These are phyloP conservation scores for Mobula birostris DNA, from an alignment of 2,113 vertebrate genomes.

Conservation along the genomic window DNA sequence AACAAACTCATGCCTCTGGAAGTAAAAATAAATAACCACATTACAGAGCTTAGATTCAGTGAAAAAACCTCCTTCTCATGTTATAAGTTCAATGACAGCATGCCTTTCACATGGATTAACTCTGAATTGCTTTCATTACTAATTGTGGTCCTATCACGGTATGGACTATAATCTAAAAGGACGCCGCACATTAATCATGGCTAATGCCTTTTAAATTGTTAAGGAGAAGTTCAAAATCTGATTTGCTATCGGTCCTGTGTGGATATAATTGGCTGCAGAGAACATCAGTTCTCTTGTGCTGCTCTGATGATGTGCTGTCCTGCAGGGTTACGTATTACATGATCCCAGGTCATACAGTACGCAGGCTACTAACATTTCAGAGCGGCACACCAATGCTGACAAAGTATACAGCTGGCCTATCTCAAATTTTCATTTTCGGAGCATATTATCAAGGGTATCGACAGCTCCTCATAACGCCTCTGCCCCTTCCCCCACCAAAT, in stretches of 20 bases:
- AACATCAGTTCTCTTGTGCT: not conserved
- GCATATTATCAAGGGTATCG: no score
- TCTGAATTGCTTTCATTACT: not conserved
- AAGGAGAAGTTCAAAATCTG: conserved; percentile 21
- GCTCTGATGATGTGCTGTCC: not conserved
- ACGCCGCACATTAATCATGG: conserved; percentile 6
- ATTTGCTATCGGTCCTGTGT: not conserved
- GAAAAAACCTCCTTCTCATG: not conserved
- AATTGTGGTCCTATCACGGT: not conserved
- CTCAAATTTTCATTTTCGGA: conserved; percentile 25
- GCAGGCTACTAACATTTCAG: conserved; percentile 35
- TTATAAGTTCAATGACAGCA: not conserved
- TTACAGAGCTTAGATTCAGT: not conserved
- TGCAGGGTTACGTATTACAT: not conserved
- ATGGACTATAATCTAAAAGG: not conserved
- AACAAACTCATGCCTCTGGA: not conserved
- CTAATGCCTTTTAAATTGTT: not conserved
- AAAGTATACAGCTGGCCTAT: conserved; percentile 27
- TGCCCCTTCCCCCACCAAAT: not conserved
- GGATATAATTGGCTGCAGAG: conserved; percentile 12
- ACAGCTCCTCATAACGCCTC: not conserved
- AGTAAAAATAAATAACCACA: not conserved
- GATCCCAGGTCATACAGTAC: conserved; percentile 23
- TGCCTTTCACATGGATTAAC: not conserved
- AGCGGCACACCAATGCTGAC: not conserved